These are phyloP conservation scores for Saguinus midas DNA, from an alignment of 2,113 vertebrate species.

Conservation along the genomic window DNA sequence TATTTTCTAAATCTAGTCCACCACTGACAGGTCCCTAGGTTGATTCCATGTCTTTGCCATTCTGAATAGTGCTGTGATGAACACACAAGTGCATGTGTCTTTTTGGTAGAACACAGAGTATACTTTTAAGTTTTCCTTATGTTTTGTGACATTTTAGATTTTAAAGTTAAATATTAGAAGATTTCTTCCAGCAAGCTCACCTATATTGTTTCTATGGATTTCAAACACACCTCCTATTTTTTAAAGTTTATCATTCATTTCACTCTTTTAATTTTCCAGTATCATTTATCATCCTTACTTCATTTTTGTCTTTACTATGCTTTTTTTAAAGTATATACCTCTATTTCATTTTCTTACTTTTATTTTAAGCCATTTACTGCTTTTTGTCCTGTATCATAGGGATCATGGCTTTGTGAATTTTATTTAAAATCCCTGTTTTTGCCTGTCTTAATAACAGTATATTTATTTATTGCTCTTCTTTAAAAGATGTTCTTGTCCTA, in stretches of 20 bases:
- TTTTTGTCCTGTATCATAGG: background rate
- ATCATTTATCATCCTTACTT: conserved; percentile 2
- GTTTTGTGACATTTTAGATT: background rate
- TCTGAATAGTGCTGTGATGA: no score
- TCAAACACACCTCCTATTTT: background rate
- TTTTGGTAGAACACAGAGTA: no score
- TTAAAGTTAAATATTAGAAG: background rate
- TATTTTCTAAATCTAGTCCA: no score
- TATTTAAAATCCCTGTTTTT: background rate
- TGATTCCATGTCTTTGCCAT: no score
- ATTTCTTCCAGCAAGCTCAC: background rate
- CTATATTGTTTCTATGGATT: background rate
- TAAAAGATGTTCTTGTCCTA: background rate
- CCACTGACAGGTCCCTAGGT: no score
- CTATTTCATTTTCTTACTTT: background rate
- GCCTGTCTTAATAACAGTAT: background rate
- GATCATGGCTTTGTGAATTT: background rate
- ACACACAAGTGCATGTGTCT: no score
- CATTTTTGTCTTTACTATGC: background rate
- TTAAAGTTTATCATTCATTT: background rate
- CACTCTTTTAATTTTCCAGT: background rate
- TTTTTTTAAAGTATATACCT: background rate
- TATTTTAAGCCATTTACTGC: background rate
- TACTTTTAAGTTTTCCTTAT: background rate
- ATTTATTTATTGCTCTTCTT: background rate